Conservation (phyloP, 2,113 vertebrate species). For the Stigmatopora argus region DNA sequence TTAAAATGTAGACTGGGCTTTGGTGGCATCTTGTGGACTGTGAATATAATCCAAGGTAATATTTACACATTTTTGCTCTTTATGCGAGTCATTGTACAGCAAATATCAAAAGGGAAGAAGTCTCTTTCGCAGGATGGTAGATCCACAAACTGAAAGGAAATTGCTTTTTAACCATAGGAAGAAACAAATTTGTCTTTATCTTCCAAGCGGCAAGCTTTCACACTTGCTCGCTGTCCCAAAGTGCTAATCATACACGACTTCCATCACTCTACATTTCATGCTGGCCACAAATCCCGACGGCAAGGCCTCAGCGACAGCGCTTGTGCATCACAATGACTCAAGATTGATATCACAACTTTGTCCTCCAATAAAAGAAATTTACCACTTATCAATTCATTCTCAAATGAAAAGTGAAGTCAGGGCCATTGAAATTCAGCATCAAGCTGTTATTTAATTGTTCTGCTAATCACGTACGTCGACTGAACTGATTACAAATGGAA, state of each 20-base stretch:
- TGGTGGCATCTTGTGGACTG: too few relatives aligned
- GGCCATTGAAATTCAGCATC: too few relatives aligned
- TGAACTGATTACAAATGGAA: not conserved
- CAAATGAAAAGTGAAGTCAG: too few relatives aligned
- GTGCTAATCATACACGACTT: conserved; percentile 25
- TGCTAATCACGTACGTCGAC: too few relatives aligned
- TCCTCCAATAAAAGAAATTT: not conserved
- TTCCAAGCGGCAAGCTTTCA: conserved; percentile 6
- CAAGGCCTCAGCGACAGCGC: conserved; percentile 9
- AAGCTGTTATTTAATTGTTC: too few relatives aligned
- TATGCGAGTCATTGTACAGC: too few relatives aligned
- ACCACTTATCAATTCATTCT: too few relatives aligned
- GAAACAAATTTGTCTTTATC: conserved; percentile 13
- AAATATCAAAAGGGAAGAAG: not conserved
- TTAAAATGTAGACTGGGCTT: too few relatives aligned
- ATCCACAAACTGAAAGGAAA: conserved; percentile 17
- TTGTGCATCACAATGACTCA: conserved; percentile 8
- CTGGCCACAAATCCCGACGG: conserved; percentile 22
- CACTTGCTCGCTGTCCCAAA: conserved; percentile 16
- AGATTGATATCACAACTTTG: not conserved
- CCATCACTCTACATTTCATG: conserved; percentile 15
- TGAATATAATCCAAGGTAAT: too few relatives aligned
- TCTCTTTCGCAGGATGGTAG: not conserved
- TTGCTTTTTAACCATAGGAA: conserved; percentile 13
- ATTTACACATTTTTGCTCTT: too few relatives aligned